Evolutionary conservation across 2,888 invertebrate species (phyloP), one percentile per base, ranked within the genome.

Genomic region (Himalopsyche japonica): DNA sequence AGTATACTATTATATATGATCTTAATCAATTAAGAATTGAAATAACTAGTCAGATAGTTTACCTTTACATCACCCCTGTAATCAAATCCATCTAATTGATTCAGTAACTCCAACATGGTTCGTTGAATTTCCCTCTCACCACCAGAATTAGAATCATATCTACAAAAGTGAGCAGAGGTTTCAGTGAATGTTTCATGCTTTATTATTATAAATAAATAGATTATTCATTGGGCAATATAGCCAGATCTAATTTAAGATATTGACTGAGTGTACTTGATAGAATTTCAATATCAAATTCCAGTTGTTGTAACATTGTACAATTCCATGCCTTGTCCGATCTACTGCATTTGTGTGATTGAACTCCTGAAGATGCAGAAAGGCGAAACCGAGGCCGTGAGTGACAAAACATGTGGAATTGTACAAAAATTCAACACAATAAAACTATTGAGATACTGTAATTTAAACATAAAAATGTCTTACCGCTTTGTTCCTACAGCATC

Each of bases 111-210:
- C 91, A 99, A 95, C 99, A 99, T 99, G 84, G 99, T 99, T 90
- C 99, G 94, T 91, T 99, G 99, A 90, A 99, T 99, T 94, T 99
- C 99, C 87, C 99, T 94, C 90, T 99, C 99, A 85, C 99, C 99
- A 57, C 99, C 99, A 81, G 99, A 99, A 91, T 99, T 99, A 0
- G 99, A 99, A 89, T 99, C 99, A 90, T 99, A 99, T 88, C 92
- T 92, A 88, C 20, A 88, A 89, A 84, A 82, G 81, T 15, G 83
- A 82, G 10, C n/a, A 37, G 86, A 3, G 30, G 12, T 15, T 6
- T 70, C 8, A 30, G 24, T 70, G 12, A 15, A 30, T 12, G 2
- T 34, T 34, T 15, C 27, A 34, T 34, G 18, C 7, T 24, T 78
- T 34, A n/a, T 1, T 37, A n/a, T n/a, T n/a, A n/a, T n/a, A n/a